Evolutionary conservation across 2,797 vertebrate genomes (phyloP).

Genomic region (Psittacula echo): DNA sequence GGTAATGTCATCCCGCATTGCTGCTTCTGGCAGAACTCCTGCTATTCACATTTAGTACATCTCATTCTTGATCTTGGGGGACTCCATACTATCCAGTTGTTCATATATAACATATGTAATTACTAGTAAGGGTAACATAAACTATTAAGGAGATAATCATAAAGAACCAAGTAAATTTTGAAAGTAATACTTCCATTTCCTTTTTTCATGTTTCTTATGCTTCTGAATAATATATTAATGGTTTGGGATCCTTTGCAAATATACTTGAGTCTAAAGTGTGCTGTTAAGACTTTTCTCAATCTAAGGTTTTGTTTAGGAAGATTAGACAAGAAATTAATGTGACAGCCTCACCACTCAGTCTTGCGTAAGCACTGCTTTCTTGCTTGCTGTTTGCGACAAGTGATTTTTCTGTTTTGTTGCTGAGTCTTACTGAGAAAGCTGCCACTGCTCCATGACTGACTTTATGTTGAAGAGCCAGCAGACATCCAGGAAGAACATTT

Average conservation of each 20-base stretch:
- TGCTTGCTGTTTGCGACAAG: neutral
- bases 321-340: neutral
- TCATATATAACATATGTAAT: neutral
- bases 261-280: neutral
- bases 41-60: neutral
- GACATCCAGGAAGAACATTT: neutral
- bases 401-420: neutral
- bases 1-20: neutral
- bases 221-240: neutral
- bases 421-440: neutral
- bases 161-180: neutral
- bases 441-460: neutral
- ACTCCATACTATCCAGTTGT: neutral
- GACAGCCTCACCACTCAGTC: neutral
- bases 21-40: neutral
- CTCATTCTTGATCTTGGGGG: neutral
- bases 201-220: neutral
- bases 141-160: neutral
- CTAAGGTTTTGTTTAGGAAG: neutral
- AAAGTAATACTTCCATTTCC: neutral
- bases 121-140: neutral
- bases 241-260: neutral
- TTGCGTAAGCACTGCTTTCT: neutral
- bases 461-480: neutral
- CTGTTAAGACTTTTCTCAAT: neutral